Evolutionary conservation across 1,140 invertebrate species (phyloP).

Genomic region (Colletes gigas): DNA sequence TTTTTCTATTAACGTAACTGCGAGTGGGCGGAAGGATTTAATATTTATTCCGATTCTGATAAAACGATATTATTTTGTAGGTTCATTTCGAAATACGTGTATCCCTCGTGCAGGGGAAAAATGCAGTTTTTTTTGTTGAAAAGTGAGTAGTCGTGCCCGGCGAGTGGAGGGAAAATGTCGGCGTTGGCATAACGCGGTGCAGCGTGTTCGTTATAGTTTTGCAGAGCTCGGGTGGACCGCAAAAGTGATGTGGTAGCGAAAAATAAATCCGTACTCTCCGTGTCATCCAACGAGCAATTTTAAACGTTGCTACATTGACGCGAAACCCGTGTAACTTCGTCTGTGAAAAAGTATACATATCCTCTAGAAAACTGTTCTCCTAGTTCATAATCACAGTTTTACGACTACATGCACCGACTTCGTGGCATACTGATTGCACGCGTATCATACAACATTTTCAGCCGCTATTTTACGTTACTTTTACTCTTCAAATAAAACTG

Average conservation of each 20-base stretch:
- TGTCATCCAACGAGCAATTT: slow-evolving; percentile 66
- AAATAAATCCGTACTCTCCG: slow-evolving; percentile 63
- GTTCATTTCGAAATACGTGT: background rate
- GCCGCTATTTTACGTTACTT: background rate
- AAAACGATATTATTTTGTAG: background rate
- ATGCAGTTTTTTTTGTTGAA: background rate
- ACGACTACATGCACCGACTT: background rate
- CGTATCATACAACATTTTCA: too few species aligned
- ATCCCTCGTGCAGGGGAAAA: background rate
- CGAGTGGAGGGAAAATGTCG: slow-evolving; percentile 35
- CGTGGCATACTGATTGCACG: background rate
- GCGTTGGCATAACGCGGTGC: slow-evolving; percentile 41
- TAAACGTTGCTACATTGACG: slow-evolving; percentile 52
- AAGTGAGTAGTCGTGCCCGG: background rate
- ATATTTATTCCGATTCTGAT: too few species aligned
- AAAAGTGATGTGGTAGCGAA: slow-evolving; percentile 40
- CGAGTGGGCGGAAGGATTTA: too few species aligned
- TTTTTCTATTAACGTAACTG: too few species aligned
- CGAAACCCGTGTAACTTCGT: slow-evolving; percentile 37
- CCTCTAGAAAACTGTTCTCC: slow-evolving; percentile 3
- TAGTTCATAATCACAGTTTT: background rate
- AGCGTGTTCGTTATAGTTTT: slow-evolving; percentile 4
- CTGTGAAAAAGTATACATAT: slow-evolving; percentile 36
- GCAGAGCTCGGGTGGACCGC: slow-evolving; percentile 1
- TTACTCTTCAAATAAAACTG: background rate